These are phyloP conservation scores for Arge pagana DNA, from an alignment of 2,888 invertebrate species.

Conservation along the genomic window DNA sequence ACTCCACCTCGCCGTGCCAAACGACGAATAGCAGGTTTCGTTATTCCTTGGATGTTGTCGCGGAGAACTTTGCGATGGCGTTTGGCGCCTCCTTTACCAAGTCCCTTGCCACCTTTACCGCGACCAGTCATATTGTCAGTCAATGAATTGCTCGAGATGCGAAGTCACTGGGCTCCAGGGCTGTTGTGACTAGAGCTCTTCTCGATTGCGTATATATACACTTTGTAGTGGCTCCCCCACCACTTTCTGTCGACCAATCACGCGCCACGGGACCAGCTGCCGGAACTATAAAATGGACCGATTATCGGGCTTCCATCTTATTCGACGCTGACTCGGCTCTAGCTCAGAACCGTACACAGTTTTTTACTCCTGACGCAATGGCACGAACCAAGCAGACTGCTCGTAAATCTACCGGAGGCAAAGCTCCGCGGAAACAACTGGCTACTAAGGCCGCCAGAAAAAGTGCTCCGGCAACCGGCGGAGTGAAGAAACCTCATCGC, in stretches of 20 bases:
- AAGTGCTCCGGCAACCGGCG: constrained; percentile 73
- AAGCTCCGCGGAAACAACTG: constrained; percentile 72
- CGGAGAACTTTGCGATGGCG: constrained; percentile 80
- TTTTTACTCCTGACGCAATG: constrained; percentile 56
- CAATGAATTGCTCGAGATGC: too few species aligned
- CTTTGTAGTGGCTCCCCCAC: not conserved
- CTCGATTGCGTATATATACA: not conserved
- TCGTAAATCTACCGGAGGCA: constrained; percentile 75
- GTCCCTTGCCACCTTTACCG: constrained; percentile 78
- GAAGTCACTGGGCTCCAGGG: not conserved
- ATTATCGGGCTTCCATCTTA: not conserved
- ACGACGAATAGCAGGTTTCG: constrained; percentile 78
- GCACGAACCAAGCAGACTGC: constrained; percentile 78
- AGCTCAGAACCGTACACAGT: not conserved
- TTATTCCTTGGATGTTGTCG: constrained; percentile 81
- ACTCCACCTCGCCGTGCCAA: constrained; percentile 64
- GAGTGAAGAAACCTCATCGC: constrained; percentile 75
- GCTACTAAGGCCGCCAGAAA: constrained; percentile 75
- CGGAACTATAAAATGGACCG: not conserved
- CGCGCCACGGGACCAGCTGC: not conserved
- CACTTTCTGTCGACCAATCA: constrained; percentile 9
- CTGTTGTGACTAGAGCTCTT: not conserved
- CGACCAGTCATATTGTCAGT: constrained; percentile 72
- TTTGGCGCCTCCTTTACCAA: constrained; percentile 82
- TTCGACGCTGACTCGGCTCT: not conserved